Evolutionary conservation across 2,797 vertebrate genomes (phyloP).

Genomic region (Crocodylus rhombifer): DNA sequence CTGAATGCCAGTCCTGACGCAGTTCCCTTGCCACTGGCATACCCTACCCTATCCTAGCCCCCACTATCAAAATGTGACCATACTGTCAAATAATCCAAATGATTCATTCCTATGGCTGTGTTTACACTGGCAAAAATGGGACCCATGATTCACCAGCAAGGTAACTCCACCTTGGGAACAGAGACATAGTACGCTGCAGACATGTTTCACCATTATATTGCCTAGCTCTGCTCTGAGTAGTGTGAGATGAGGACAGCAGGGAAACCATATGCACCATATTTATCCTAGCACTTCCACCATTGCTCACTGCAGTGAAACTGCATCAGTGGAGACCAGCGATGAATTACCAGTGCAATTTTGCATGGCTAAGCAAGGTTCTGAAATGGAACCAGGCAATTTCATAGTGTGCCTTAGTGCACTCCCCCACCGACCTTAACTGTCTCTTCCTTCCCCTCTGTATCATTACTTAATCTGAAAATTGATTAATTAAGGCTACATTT

Average conservation of each 20-base stretch:
- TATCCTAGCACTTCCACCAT: conserved; percentile 23
- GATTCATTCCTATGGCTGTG: conserved; percentile 46
- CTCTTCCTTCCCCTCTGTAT: background rate
- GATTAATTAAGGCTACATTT: background rate
- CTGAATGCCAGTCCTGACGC: conserved; percentile 77
- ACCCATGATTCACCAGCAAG: conserved; percentile 62
- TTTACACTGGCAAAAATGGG: conserved; percentile 39
- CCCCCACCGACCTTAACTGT: background rate
- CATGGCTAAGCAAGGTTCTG: background rate
- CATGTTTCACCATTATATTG: conserved; percentile 56
- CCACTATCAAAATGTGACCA: conserved; percentile 63
- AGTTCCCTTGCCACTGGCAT: conserved; percentile 69
- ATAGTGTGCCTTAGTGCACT: background rate
- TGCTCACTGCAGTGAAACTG: background rate
- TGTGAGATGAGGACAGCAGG: conserved; percentile 48
- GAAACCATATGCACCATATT: conserved; percentile 30
- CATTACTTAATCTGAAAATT: background rate
- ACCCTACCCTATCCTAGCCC: conserved; percentile 64
- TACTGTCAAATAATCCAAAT: conserved; percentile 56
- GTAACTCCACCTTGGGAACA: conserved; percentile 61
- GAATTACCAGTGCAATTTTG: background rate
- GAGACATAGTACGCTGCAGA: conserved; percentile 71
- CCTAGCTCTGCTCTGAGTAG: conserved; percentile 58
- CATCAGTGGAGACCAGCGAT: background rate
- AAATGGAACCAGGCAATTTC: background rate